Evolutionary conservation across 2,888 invertebrate species (phyloP), one percentile per base, ranked within the genome.

Genomic region (Silvanus unidentatus): DNA sequence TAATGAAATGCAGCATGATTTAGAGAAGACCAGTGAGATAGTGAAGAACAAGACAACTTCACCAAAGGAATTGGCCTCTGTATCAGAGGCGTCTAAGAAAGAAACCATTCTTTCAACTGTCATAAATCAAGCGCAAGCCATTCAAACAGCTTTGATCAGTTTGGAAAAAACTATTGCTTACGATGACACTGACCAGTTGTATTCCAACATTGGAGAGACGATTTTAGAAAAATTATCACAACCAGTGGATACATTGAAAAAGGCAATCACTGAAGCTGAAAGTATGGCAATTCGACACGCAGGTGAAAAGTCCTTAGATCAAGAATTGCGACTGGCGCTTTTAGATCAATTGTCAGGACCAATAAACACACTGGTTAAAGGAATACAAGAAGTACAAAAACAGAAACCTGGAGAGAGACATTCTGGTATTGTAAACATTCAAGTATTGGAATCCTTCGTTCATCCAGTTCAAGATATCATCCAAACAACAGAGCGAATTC

Each of bases 311-410:
- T 63, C 65, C 4, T 35, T 66, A 15, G 54, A 62, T 6, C 70
- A 71, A 52, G 70, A 70, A 47, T 44, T 71, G 14, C 60, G 70
- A 53, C 77, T 81, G 45, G 78, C 80, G 44, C 74, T 83, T 27
- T 74, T 84, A 43, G 82, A 84, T 59, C 76, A 78, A 42, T 77
- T 84, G 0, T 77, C 79, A 55, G 76, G 78, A 11, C 79, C 83
- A 0, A 72, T 83, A n/a, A 71, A 79, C 43, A 81, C 83, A 62
- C 65, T 85, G 4, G 74, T 79, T 49, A 77, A 73, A 58, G 78
- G 78, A 0, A 70, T 84, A 50, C 80, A 83, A 9, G 58, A 68
- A 2, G 59, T 78, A 10, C 71, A 70, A 47, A 55, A 54, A 34
- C 62, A 58, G 49, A 49, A 57, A 34, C 50, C 55, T 3, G 53